These are phyloP conservation scores for Lasioglossum leucozonium DNA, from an alignment of 2,888 invertebrate species.

Conservation along the genomic window DNA sequence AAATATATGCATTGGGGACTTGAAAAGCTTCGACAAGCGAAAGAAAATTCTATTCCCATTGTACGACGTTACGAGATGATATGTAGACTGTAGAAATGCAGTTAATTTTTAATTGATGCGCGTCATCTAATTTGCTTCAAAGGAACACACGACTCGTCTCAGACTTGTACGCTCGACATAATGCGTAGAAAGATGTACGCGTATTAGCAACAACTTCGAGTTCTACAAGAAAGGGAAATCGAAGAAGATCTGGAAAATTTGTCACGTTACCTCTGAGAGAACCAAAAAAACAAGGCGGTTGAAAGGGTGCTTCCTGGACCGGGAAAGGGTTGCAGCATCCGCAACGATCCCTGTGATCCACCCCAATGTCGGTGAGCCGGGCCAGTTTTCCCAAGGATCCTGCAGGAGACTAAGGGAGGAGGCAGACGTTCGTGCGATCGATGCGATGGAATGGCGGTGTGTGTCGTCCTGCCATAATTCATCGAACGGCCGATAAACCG, in stretches of 20 bases:
- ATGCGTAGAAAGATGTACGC: background rate
- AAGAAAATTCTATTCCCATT: background rate
- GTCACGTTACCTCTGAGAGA: background rate
- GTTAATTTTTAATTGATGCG: background rate
- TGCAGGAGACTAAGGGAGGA: background rate
- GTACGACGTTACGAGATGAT: background rate
- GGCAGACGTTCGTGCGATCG: background rate
- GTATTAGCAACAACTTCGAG: background rate
- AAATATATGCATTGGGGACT: conserved; percentile 45
- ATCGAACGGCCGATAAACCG: conserved; percentile 11
- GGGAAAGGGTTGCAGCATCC: background rate
- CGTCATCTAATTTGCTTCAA: too few species aligned
- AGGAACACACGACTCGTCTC: too few species aligned
- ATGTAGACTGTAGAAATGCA: background rate
- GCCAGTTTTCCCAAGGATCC: conserved; percentile 1
- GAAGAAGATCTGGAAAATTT: too few species aligned
- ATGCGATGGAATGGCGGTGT: background rate
- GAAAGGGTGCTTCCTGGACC: background rate
- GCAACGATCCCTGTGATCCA: background rate
- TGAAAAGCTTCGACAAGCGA: background rate
- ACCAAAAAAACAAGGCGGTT: background rate
- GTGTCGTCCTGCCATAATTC: conserved; percentile 17
- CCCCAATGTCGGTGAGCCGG: too few species aligned
- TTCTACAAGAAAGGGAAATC: too few species aligned
- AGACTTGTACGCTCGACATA: too few species aligned